Percentiles rank a stretch among this genome's conserved stretches.
These are phyloP conservation scores for Sminthurides aquaticus DNA, from an alignment of 2,888 invertebrate genomes.

Conservation along the genomic window DNA sequence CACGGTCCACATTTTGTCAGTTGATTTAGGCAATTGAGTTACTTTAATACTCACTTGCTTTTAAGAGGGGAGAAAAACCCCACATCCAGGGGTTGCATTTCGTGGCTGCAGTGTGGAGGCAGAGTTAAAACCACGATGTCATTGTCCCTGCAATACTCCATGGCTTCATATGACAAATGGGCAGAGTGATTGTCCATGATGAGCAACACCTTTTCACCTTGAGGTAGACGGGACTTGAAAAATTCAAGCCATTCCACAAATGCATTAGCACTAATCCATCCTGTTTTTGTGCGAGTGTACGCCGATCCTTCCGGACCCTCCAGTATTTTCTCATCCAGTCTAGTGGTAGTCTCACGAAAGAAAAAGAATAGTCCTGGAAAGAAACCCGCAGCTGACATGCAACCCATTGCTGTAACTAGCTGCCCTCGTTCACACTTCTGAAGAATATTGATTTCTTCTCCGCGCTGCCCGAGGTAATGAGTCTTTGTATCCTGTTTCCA, in stretches of 20 bases:
- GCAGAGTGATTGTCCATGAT: neutral
- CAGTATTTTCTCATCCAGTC: neutral
- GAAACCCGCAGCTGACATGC: neutral
- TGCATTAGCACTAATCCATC: neutral
- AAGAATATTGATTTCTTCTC: neutral
- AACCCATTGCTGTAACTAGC: neutral
- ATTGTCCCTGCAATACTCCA: neutral
- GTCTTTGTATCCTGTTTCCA: neutral
- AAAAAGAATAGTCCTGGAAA: neutral
- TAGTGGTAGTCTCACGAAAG: neutral
- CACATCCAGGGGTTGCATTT: slow-evolving; percentile 1
- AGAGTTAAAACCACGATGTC: neutral
- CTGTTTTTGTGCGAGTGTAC: neutral
- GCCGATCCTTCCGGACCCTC: neutral
- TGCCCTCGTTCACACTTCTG: neutral
- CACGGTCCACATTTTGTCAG: no score
- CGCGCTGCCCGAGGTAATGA: neutral
- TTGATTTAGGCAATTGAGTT: neutral
- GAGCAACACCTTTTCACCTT: neutral
- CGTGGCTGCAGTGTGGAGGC: slow-evolving; percentile 1
- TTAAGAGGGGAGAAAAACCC: slow-evolving; percentile 1
- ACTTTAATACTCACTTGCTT: neutral
- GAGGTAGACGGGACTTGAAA: neutral
- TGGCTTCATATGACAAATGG: neutral
- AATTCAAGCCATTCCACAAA: neutral